These are phyloP conservation scores for Cheirogaleus medius DNA, from an alignment of 2,113 vertebrate genomes.

Conservation along the genomic window DNA sequence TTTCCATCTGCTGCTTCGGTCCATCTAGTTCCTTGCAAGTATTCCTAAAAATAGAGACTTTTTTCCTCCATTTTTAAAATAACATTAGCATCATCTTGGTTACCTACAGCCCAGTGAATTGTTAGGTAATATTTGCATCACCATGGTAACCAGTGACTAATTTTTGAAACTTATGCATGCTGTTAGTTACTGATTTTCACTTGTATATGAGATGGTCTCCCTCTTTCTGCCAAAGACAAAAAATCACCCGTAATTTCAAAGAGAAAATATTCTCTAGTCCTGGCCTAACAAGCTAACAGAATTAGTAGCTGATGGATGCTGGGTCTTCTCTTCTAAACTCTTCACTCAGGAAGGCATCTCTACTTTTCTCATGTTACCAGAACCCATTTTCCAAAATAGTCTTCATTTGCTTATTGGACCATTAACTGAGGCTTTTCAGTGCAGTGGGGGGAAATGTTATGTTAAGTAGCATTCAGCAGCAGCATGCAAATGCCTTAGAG, in stretches of 20 bases:
- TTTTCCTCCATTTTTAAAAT: constrained; percentile 8
- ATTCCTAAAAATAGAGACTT: constrained; percentile 41
- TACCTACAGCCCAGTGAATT: constrained; percentile 43
- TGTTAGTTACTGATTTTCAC: constrained; percentile 30
- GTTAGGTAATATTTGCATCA: constrained; percentile 66
- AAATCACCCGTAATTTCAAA: constrained; percentile 1
- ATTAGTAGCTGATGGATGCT: neutral
- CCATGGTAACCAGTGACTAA: constrained; percentile 71
- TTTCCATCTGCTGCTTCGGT: neutral
- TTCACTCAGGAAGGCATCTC: neutral
- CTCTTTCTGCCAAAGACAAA: neutral
- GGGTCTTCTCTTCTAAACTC: neutral
- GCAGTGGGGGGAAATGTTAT: neutral
- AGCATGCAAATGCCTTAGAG: neutral
- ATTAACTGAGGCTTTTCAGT: neutral
- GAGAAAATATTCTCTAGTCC: neutral
- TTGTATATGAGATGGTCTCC: neutral
- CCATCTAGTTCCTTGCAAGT: neutral
- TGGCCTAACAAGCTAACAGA: too few relatives aligned
- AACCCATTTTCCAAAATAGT: neutral
- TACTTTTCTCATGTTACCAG: neutral
- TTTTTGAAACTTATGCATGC: constrained; percentile 51
- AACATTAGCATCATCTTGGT: neutral
- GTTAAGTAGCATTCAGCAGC: neutral
- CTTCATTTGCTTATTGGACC: constrained; percentile 4